phyloP scores from a whole-genome alignment of 2,888 invertebrate genomes.

The Coelinius sp. region DNA sequence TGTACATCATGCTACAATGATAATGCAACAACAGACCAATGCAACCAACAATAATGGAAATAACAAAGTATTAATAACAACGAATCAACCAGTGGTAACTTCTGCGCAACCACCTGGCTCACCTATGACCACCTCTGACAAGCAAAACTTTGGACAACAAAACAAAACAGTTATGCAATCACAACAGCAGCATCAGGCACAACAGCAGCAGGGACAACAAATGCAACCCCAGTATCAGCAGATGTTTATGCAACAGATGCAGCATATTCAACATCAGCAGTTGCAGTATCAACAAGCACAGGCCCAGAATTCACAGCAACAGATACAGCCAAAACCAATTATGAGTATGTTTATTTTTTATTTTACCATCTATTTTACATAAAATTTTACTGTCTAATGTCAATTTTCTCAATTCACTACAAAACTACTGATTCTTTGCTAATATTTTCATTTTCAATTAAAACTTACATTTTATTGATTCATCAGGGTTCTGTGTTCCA shows the following conservation, averaged over 20 bases:
- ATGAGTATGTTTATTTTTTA: constrained; percentile 71
- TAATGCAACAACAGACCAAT: constrained; percentile 60
- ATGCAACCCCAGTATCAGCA: constrained; percentile 57
- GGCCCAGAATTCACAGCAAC: constrained; percentile 60
- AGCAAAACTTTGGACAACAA: constrained; percentile 71
- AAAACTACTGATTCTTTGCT: too few species aligned
- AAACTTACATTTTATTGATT: background rate
- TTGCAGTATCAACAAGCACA: constrained; percentile 60
- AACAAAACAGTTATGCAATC: constrained; percentile 69
- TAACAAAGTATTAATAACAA: constrained; percentile 57
- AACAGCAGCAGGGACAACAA: constrained; percentile 61
- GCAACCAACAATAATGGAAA: constrained; percentile 54
- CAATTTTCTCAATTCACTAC: background rate
- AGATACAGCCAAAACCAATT: constrained; percentile 74
- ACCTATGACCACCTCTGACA: constrained; percentile 74
- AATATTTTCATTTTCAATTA: too few species aligned
- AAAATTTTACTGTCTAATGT: background rate
- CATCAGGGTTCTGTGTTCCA: constrained; percentile 49
- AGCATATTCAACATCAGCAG: constrained; percentile 61
- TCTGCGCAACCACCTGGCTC: constrained; percentile 70
- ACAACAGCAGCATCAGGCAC: constrained; percentile 68
- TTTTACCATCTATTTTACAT: background rate
- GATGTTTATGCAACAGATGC: constrained; percentile 59
- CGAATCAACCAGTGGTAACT: constrained; percentile 56
- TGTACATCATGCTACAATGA: constrained; percentile 61